Evolutionary conservation across 2,113 vertebrate genomes (phyloP).

Genomic region (Glareola pratincola): DNA sequence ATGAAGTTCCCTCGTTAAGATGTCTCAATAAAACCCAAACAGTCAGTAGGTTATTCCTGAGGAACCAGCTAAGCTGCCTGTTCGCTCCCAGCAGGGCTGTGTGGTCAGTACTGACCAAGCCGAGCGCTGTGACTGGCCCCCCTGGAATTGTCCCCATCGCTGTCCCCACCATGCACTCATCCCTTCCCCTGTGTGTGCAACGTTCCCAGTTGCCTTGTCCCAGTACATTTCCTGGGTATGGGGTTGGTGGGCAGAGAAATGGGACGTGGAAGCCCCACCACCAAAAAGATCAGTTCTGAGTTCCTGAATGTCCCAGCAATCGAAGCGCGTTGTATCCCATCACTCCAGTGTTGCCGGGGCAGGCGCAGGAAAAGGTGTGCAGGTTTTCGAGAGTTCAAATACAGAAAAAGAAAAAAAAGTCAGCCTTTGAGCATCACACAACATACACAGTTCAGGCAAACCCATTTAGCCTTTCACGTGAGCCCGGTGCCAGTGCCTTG

Average conservation of each 20-base stretch:
- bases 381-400: neutral
- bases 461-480: neutral
- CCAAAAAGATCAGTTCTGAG: neutral
- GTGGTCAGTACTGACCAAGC: neutral
- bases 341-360: neutral
- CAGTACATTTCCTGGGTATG: neutral
- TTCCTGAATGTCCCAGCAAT: neutral
- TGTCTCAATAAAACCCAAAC: neutral
- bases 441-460: neutral
- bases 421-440: neutral
- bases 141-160: neutral
- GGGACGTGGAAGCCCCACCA: rapidly evolving
- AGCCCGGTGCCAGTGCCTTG: neutral
- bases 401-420: neutral
- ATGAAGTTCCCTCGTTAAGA: neutral
- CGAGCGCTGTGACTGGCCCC: rapidly evolving
- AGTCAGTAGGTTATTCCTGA: neutral
- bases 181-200: neutral
- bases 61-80: neutral
- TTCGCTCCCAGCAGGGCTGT: neutral
- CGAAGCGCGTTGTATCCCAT: rapidly evolving
- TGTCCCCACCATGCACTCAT: rapidly evolving
- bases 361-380: neutral
- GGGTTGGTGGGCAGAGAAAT: neutral
- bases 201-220: neutral